Evolutionary conservation across 53 echinoderm and acorn worm species (phyloP).

Genomic region (Stichopus horrens): DNA sequence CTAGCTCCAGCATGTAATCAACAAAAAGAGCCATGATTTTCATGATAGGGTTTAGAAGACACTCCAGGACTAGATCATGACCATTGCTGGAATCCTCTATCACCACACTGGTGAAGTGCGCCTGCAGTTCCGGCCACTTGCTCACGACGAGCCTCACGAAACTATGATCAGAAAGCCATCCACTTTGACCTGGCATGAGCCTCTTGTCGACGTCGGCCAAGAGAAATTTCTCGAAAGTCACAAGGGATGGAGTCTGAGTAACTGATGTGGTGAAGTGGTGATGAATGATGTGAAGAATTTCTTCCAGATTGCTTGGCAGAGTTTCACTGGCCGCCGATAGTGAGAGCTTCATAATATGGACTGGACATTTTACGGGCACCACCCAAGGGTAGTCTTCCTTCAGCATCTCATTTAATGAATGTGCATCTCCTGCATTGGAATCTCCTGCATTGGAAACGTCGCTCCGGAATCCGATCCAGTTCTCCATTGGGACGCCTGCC

Average conservation of each 20-base stretch:
- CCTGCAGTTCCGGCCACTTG: constrained; percentile 13
- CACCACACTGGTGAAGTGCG: constrained; percentile 21
- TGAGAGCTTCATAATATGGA: constrained; percentile 7
- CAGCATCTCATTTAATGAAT: not conserved
- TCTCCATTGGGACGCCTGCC: constrained; percentile 35
- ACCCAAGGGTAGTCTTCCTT: constrained; percentile 40
- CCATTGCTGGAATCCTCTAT: constrained; percentile 17
- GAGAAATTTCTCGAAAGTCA: constrained; percentile 18
- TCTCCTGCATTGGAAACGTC: not conserved
- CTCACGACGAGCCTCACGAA: constrained; percentile 2
- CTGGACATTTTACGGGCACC: constrained; percentile 16
- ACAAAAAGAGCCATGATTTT: constrained; percentile 1
- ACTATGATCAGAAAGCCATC: constrained; percentile 25
- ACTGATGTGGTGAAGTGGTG: not conserved
- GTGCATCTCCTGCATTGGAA: too few relatives aligned
- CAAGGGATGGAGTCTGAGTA: not conserved
- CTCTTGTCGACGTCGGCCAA: constrained; percentile 1
- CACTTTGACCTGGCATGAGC: constrained; percentile 9
- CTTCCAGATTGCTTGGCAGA: constrained; percentile 15
- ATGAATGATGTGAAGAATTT: constrained; percentile 7
- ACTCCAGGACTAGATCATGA: constrained; percentile 14
- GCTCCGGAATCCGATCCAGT: constrained; percentile 34
- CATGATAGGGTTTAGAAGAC: constrained; percentile 27
- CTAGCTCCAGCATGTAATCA: constrained; percentile 9
- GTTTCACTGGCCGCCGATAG: not conserved